Conservation (phyloP, 2,888 invertebrate species). For the Eilema depressum region DNA sequence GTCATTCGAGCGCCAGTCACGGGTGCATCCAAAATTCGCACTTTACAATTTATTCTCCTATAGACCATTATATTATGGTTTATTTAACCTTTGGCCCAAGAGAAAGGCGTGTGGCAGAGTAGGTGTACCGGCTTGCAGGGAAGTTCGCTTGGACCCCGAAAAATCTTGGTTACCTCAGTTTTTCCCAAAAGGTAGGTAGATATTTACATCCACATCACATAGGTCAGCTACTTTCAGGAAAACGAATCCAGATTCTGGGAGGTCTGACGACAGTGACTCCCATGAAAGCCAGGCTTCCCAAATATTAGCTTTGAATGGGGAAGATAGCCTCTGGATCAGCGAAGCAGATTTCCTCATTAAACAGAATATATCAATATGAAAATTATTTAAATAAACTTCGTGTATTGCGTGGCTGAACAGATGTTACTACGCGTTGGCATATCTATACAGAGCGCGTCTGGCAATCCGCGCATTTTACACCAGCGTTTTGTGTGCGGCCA, state of each 20-base stretch:
- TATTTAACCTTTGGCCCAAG: background rate
- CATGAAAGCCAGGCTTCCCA: no score
- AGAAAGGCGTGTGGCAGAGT: background rate
- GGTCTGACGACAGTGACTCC: no score
- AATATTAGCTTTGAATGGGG: background rate
- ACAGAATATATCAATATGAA: background rate
- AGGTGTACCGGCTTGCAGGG: background rate
- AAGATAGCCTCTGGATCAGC: background rate
- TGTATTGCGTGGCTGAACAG: constrained; percentile 34
- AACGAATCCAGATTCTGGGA: no score
- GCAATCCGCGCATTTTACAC: constrained; percentile 20
- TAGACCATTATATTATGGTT: no score
- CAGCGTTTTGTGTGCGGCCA: constrained; percentile 14
- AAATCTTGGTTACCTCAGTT: no score
- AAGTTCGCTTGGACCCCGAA: background rate
- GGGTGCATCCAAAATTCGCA: no score
- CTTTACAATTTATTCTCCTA: no score
- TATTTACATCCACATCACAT: no score
- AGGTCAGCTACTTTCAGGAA: no score
- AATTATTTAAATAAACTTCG: background rate
- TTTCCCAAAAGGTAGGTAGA: no score
- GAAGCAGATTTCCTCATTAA: background rate
- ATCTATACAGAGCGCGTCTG: constrained; percentile 32
- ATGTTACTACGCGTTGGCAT: constrained; percentile 55
- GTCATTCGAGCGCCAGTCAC: background rate